Evolutionary conservation across 2,888 invertebrate genomes (phyloP), one percentile per base, ranked within the genome.

Genomic region (Acronicta psi): DNA sequence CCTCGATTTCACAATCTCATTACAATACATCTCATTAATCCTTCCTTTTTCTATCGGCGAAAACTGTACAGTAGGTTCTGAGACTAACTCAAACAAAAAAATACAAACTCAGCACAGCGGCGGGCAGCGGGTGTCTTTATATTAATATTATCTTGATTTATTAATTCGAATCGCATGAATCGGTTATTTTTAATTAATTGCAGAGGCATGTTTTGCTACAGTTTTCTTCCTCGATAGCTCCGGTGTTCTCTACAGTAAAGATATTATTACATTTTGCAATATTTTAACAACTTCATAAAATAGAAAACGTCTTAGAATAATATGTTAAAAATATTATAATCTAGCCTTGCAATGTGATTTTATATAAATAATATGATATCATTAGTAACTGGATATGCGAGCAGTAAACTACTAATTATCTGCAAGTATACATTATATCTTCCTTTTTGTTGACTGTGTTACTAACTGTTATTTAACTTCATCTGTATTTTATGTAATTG

Each of bases 301-400:
- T 8, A 23, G n/a, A 41, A 41, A 23, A 11, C 0, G 20, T 8
- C n/a, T 41, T n/a, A 41, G 7, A 23, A 25, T 42, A 25, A 14
- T 42, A 10, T 20, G 4, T n/a, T 23, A 8, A 23, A 20, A 23
- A 25, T 25, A 10, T 14, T n/a, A 8, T 43, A 23, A 43, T 43
- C 16, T 25, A 20, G 41, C 13, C 23, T 41, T 41, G n/a, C n/a
- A 13, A 43, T 16, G 23, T 43, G 14, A 43, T 43, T 43, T 16
- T 14, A 42, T 9, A 8, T 11, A 31, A 5, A 1, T 4, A 1
- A 0, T 31, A 13, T 13, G 10, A 25, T 8, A 25, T 7, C 8
- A 29, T 11, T 29, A 11, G 34, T 34, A 7, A 13, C n/a, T 1
- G 34, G n/a, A n/a, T 34, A 34, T n/a, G n/a, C 2, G n/a, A 29